Conservation (phyloP, 2,888 invertebrate species). For the Hybos culiciformis region DNA sequence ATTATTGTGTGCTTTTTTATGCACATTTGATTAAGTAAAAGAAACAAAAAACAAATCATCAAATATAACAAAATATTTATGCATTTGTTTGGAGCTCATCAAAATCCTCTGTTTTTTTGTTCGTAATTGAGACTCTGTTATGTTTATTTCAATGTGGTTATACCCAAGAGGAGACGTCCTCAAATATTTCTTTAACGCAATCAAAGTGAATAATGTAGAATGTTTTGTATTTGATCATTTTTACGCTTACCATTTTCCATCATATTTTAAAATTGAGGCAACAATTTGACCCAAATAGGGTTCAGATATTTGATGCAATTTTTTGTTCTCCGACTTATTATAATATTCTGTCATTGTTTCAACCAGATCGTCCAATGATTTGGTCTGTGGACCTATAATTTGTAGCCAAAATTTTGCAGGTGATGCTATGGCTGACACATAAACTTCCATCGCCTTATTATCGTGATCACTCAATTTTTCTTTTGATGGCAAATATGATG, state of each 20-base stretch:
- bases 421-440: constrained; percentile 70
- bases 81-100: no score
- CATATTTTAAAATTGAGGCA: constrained; percentile 68
- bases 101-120: no score
- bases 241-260: constrained; percentile 51
- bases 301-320: constrained; percentile 43
- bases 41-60: no score
- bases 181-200: neutral
- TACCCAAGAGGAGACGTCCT: no score
- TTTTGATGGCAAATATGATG: constrained; percentile 22
- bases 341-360: constrained; percentile 76
- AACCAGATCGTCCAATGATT: constrained; percentile 65
- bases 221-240: constrained; percentile 39
- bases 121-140: no score
- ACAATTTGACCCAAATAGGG: constrained; percentile 64
- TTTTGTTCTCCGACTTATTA: constrained; percentile 46
- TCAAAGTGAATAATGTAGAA: neutral
- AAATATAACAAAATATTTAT: no score
- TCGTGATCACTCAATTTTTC: constrained; percentile 28
- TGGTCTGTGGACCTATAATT: constrained; percentile 57
- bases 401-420: constrained; percentile 81
- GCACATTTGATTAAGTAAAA: no score
- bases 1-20: no score
- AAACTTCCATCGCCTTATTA: constrained; percentile 63
- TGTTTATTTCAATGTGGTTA: no score